These are phyloP conservation scores for Parthenolecanium corni DNA, from an alignment of 2,888 invertebrate species.

Conservation along the genomic window DNA sequence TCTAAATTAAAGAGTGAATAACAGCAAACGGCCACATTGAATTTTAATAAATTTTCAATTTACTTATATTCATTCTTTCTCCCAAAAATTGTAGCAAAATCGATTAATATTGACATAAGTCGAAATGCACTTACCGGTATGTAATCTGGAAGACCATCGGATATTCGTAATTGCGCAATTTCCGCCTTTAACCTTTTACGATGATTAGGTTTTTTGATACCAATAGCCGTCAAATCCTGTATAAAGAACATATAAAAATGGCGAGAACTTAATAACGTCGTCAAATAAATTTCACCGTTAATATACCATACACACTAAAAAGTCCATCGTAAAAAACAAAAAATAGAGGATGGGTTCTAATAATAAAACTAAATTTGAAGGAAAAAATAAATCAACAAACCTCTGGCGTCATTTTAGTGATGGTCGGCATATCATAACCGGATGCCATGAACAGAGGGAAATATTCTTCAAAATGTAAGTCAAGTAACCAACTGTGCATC, in stretches of 20 bases:
- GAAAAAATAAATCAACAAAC: conserved; percentile 39
- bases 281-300: not conserved
- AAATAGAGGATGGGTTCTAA: too few relatives aligned
- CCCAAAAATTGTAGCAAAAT: too few relatives aligned
- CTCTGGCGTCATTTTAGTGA: conserved; percentile 98
- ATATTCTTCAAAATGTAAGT: conserved; percentile 90
- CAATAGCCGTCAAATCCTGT: conserved; percentile 53
- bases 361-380: too few relatives aligned
- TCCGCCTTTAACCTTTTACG: conserved; percentile 91
- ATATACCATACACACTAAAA: too few relatives aligned
- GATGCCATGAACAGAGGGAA: conserved; percentile 84
- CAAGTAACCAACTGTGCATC: conserved; percentile 86
- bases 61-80: too few relatives aligned
- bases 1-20: too few relatives aligned
- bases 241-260: conserved; percentile 20
- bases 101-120: too few relatives aligned
- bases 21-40: too few relatives aligned
- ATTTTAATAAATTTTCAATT: too few relatives aligned
- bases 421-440: conserved; percentile 94
- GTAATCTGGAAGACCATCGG: conserved; percentile 89
- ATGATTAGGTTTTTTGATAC: conserved; percentile 93
- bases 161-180: conserved; percentile 84
- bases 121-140: conserved; percentile 58
- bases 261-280: not conserved
- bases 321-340: too few relatives aligned